Percentiles rank a stretch among this genome's conserved stretches.
These are phyloP conservation scores for Drosophila tripunctata DNA, from an alignment of 2,888 invertebrate genomes.

Conservation along the genomic window DNA sequence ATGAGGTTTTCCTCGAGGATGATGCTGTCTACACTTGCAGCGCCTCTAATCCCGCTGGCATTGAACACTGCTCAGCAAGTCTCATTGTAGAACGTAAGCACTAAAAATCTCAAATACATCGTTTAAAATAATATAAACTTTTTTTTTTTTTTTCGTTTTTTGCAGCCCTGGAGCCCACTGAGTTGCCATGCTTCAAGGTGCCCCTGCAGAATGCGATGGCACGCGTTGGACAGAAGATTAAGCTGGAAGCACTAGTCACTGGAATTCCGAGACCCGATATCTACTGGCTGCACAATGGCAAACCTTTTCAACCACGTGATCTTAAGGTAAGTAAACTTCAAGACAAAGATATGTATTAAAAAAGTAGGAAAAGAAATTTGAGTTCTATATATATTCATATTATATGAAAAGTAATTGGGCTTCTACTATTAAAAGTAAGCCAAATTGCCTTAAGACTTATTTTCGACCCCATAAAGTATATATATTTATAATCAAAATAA, in stretches of 20 bases:
- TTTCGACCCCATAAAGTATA: too few relatives aligned
- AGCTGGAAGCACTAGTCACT: slow-evolving; percentile 88
- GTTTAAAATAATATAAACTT: background rate
- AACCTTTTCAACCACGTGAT: slow-evolving; percentile 87
- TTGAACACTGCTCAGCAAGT: slow-evolving; percentile 87
- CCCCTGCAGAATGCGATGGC: slow-evolving; percentile 90
- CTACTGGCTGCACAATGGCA: slow-evolving; percentile 89
- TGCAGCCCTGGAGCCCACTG: slow-evolving; percentile 87
- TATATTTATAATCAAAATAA: too few relatives aligned
- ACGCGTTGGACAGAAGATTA: slow-evolving; percentile 89
- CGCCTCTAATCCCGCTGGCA: slow-evolving; percentile 88
- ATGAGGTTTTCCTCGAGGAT: slow-evolving; percentile 88
- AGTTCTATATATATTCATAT: too few relatives aligned
- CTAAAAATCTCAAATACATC: too few relatives aligned
- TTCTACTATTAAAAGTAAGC: too few relatives aligned
- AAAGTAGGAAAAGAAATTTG: background rate
- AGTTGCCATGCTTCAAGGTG: slow-evolving; percentile 87
- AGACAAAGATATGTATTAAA: background rate
- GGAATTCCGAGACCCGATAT: slow-evolving; percentile 88
- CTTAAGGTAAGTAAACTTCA: slow-evolving; percentile 85
- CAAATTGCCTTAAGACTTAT: too few relatives aligned
- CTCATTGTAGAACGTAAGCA: slow-evolving; percentile 89
- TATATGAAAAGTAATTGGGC: too few relatives aligned
- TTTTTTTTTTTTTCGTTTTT: slow-evolving; percentile 12
- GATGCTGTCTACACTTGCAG: slow-evolving; percentile 89